Base-by-base conservation (phyloP, 2,888 invertebrate genomes). In the Megalurothrips usitatus region DNA sequence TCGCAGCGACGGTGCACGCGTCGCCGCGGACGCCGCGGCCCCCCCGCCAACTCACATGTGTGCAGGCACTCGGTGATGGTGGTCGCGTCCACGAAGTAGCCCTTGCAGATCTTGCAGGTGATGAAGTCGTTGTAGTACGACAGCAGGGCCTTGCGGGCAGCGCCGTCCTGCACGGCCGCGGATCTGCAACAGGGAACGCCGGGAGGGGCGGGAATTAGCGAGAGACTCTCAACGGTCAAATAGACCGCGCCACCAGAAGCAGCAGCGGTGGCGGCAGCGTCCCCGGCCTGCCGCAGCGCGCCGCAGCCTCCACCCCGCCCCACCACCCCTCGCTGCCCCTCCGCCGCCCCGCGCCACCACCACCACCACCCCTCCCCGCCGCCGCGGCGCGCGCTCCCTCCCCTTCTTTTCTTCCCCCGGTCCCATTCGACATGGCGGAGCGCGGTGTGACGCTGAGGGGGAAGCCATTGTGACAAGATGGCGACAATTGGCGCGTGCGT, bases 401-500 rank as follows among this genome's bases (percentile, higher is more conserved):
- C 68, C 68, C 68, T 75, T 75, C 68, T 75, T 75, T 75, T 75
- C 68, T 75, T 75, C 68, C 68, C 68, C 34, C 26, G n/a, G 68
- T 75, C 68, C 23, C 68, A 75, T 75, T 75, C 68, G 68, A 75
- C 26, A 75, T 75, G 68, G 68, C 68, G 68, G n/a, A n/a, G 68
- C 68, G 10, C 58, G 58, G 19, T 19, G 68, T 75, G 68, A 75
- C 23, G 68, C 68, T 26, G 68, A 26, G 68, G 68, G 12, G 26
- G 68, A 75, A 26, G 68, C 68, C 68, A 75, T 75, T 75, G 68
- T 75, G 23, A 75, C 68, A 75, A 75, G 68, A 75, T 75, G 68
- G 68, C 68, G 68, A 75, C 68, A 75, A 58, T 58, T 58, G 58
- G n/a, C n/a, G 58, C 58, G 11, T 17, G n/a, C 17, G 3, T 58